phyloP scores from a whole-genome alignment of 2,113 vertebrate genomes.

The Machaerirhynchus nigripectus region DNA sequence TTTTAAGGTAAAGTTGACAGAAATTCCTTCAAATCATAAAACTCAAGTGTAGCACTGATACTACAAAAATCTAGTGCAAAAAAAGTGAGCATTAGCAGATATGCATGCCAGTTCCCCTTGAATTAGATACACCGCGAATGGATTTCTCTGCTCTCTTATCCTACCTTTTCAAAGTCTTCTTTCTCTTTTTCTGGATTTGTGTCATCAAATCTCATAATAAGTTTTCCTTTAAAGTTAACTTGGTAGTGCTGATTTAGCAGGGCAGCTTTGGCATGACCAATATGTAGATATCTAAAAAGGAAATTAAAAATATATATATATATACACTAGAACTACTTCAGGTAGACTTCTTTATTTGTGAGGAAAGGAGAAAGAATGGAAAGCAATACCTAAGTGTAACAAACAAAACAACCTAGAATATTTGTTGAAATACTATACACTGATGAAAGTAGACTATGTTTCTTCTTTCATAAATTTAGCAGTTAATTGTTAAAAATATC shows the following conservation, averaged over 20 bases:
- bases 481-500: not conserved
- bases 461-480: not conserved
- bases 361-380: not conserved
- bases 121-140: not conserved
- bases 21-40: not conserved
- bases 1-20: not conserved
- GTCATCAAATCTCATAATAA: slow-evolving; percentile 99
- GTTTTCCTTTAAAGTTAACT: slow-evolving; percentile 94
- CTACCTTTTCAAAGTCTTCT: slow-evolving; percentile 99
- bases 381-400: not conserved
- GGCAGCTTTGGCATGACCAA: slow-evolving; percentile 97
- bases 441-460: not conserved
- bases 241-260: slow-evolving; percentile 99
- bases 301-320: not conserved
- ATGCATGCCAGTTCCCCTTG: not conserved
- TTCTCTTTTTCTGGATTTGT: slow-evolving; percentile 99
- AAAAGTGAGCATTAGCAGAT: not conserved
- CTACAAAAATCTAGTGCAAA: not conserved
- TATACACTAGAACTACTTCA: not conserved
- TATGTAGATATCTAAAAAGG: slow-evolving; percentile 88
- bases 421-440: not conserved
- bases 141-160: slow-evolving; percentile 24
- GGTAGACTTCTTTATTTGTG: not conserved
- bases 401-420: not conserved
- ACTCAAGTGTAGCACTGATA: not conserved